Percentiles rank a stretch among this genome's conserved stretches.
These are phyloP conservation scores for Andrena trimmerana DNA, from an alignment of 2,888 invertebrate species.

Conservation along the genomic window DNA sequence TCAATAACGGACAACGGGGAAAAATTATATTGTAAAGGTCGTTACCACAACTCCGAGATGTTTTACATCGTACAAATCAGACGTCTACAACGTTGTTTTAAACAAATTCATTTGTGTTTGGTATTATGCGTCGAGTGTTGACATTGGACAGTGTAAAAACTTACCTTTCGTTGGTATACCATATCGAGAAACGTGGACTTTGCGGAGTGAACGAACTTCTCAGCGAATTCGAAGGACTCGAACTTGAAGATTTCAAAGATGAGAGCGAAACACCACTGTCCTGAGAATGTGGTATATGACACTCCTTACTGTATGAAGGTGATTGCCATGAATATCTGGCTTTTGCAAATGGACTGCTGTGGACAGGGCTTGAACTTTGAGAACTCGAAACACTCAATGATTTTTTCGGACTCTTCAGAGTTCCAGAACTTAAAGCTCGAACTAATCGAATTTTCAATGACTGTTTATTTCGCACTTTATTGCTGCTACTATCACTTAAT, in stretches of 20 bases:
- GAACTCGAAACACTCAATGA: slow-evolving; percentile 67
- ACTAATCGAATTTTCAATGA: slow-evolving; percentile 71
- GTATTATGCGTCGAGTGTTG: background rate
- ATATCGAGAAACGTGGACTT: slow-evolving; percentile 26
- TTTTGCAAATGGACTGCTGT: slow-evolving; percentile 58
- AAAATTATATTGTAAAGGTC: background rate
- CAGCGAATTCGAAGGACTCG: slow-evolving; percentile 19
- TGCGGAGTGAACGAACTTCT: slow-evolving; percentile 46
- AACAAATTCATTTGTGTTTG: too few relatives aligned
- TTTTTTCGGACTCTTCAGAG: slow-evolving; percentile 64
- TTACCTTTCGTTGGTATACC: slow-evolving; percentile 60
- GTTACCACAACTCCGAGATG: background rate
- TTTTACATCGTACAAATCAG: too few relatives aligned
- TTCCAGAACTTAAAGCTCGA: slow-evolving; percentile 66
- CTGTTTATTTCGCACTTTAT: slow-evolving; percentile 43
- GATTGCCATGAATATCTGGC: slow-evolving; percentile 73
- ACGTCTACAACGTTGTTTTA: background rate
- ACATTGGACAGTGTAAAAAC: slow-evolving; percentile 17
- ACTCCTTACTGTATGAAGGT: slow-evolving; percentile 32
- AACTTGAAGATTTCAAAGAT: slow-evolving; percentile 25
- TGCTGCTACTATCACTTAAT: slow-evolving; percentile 38
- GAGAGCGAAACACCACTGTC: slow-evolving; percentile 52
- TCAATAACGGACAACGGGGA: background rate
- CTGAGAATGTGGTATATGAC: slow-evolving; percentile 50
- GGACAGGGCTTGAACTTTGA: slow-evolving; percentile 61